These are phyloP conservation scores for Pantherophis vulpinus DNA, from an alignment of 2,797 vertebrate genomes.

Conservation along the genomic window DNA sequence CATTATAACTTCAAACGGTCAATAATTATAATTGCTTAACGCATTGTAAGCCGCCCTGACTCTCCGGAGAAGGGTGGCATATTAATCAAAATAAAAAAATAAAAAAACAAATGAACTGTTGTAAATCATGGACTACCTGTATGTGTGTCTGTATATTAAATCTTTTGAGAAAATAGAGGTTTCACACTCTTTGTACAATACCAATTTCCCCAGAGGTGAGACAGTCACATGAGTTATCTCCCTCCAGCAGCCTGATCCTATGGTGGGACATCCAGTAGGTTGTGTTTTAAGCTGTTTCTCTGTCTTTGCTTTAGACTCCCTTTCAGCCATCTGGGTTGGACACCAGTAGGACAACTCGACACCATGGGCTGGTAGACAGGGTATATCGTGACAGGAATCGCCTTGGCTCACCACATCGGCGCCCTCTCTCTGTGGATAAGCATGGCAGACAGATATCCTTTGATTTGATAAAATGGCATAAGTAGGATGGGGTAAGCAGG, in stretches of 20 bases:
- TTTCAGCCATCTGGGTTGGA: constrained; percentile 94
- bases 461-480: background rate
- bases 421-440: constrained; percentile 94
- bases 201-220: background rate
- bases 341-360: constrained; percentile 92
- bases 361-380: constrained; percentile 95
- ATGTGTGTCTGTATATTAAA: background rate
- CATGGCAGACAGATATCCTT: constrained; percentile 99
- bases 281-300: background rate
- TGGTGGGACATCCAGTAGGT: no score
- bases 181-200: background rate
- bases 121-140: background rate
- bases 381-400: constrained; percentile 94
- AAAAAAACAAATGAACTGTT: background rate
- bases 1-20: background rate
- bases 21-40: background rate
- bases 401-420: constrained; percentile 92
- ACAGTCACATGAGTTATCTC: background rate
- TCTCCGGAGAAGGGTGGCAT: no score
- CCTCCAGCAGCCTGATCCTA: background rate
- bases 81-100: no score
- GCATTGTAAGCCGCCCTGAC: no score
- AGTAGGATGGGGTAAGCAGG: background rate
- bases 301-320: constrained; percentile 70
- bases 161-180: no score